phyloP scores from a whole-genome alignment of 2,888 invertebrate species.

The Polydrusus cervinus region DNA sequence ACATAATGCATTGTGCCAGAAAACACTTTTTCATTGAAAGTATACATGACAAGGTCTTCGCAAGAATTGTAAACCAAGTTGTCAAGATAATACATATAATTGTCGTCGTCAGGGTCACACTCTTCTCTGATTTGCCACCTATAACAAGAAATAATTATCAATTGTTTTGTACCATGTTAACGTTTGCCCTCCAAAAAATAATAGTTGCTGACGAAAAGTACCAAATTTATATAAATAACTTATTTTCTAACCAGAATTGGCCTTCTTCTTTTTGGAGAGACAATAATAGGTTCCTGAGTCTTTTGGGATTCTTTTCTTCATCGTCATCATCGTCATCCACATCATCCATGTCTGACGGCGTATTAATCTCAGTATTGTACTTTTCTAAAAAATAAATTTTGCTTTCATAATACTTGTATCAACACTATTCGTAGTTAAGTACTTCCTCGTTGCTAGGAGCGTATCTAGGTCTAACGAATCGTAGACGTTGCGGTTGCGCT shows the following conservation, averaged over 20 bases:
- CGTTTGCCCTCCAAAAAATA: neutral
- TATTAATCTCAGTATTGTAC: too few species aligned
- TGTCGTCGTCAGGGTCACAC: slow-evolving; percentile 40
- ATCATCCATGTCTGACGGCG: neutral
- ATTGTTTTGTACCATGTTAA: neutral
- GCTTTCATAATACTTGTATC: too few species aligned
- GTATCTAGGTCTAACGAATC: too few species aligned
- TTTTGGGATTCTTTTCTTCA: slow-evolving; percentile 6
- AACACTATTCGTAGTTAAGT: too few species aligned
- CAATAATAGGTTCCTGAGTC: slow-evolving; percentile 34
- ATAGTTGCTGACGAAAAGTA: too few species aligned
- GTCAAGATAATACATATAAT: slow-evolving; percentile 49
- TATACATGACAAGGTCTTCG: slow-evolving; percentile 44
- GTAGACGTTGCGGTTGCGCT: too few species aligned
- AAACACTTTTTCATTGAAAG: slow-evolving; percentile 51
- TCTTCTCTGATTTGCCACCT: slow-evolving; percentile 53
- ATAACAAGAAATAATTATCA: slow-evolving; percentile 1
- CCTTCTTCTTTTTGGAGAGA: slow-evolving; percentile 11
- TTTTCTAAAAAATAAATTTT: too few species aligned
- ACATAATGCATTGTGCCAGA: slow-evolving; percentile 35
- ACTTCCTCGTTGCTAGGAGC: too few species aligned
- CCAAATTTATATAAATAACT: too few species aligned
- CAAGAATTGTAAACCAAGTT: slow-evolving; percentile 43
- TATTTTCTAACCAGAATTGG: slow-evolving; percentile 30
- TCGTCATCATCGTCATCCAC: slow-evolving; percentile 35